Conservation (phyloP, 2,888 invertebrate genomes). For the Argyra leucocephala region DNA sequence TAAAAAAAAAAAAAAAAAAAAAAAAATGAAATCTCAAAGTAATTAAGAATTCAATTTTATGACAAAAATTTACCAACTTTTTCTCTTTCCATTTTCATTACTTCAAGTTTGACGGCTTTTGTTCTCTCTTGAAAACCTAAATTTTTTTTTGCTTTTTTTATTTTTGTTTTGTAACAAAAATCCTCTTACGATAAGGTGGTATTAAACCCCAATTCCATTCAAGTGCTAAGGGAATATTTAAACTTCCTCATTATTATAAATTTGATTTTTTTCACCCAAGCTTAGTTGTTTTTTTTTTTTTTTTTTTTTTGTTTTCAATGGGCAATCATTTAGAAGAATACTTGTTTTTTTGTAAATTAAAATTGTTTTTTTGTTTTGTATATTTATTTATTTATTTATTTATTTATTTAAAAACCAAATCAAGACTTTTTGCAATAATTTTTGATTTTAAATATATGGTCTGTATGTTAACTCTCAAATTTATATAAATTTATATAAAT, state of each 20-base stretch:
- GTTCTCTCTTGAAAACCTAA: not conserved
- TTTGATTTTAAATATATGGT: too few species aligned
- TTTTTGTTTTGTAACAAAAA: not conserved
- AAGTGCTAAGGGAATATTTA: not conserved
- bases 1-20: too few species aligned
- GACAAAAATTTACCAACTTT: not conserved
- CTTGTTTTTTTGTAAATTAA: too few species aligned
- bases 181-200: not conserved
- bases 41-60: conserved; percentile 1
- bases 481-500: too few species aligned
- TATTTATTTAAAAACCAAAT: too few species aligned
- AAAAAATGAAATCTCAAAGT: not conserved
- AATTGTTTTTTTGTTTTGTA: too few species aligned
- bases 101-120: not conserved
- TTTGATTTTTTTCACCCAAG: not conserved
- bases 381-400: too few species aligned
- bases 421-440: too few species aligned
- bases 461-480: too few species aligned
- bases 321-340: too few species aligned
- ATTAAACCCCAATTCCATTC: not conserved
- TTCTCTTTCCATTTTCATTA: not conserved
- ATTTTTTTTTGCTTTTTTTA: not conserved
- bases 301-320: too few species aligned
- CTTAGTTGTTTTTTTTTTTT: too few species aligned
- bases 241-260: not conserved